Evolutionary conservation across 2,888 invertebrate species (phyloP), one percentile per base, ranked within the genome.

Genomic region (Anarsia innoxiella): DNA sequence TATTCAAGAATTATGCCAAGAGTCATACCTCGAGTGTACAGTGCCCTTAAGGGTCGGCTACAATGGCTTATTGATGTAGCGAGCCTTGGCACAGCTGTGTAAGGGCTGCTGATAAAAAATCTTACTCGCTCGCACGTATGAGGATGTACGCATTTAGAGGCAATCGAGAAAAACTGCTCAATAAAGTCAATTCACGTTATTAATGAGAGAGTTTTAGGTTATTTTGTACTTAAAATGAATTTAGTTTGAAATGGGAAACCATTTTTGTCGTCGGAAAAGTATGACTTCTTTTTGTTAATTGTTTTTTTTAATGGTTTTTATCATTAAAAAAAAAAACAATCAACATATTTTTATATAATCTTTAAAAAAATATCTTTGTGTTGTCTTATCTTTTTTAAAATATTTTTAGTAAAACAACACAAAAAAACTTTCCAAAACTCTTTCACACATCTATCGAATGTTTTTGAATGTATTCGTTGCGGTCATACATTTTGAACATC

Each of bases 1-100:
- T n/a, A n/a, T n/a, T n/a, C n/a, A n/a, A n/a, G n/a, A n/a, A n/a
- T n/a, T n/a, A n/a, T n/a, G n/a, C n/a, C n/a, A n/a, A n/a, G n/a
- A n/a, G n/a, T n/a, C n/a, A n/a, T n/a, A n/a, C 8, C 19, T n/a
- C 11, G 29, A 42, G 35, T 65, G 57, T 59, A 41, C 40, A 34
- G 10, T 29, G 23, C 31, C 50, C 67, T 50, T 70, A 63, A 70
- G 59, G 65, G 64, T n/a, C 55, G 62, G 41, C 56, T 50, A 55
- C 66, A 71, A 75, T 73, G 67, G 75, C 75, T 76, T 78, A 78
- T 77, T 75, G 76, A 77, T 76, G 76, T 67, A 55, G 60, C 50
- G 66, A 61, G 61, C 59, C 66, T 59, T 51, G 59, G 61, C 65
- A 42, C 74, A 75, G 73, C 66, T 74, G 73, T 44, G 62, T 45